Percentiles rank a stretch among this genome's conserved stretches.
These are phyloP conservation scores for Urocolius indicus DNA, from an alignment of 2,113 vertebrate species.

Conservation along the genomic window DNA sequence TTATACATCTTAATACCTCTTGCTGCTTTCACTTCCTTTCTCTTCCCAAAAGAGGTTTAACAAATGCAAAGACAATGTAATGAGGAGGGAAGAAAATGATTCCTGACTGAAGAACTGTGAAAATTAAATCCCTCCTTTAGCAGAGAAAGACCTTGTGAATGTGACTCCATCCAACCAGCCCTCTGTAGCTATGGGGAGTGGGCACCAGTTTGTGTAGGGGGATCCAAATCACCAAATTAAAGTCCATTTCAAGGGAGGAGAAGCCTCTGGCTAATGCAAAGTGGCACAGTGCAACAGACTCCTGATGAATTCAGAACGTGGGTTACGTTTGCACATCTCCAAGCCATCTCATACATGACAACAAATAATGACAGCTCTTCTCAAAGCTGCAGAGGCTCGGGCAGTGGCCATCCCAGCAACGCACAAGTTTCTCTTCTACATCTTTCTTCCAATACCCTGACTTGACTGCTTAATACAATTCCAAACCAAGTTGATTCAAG, in stretches of 20 bases:
- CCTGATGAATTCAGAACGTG: neutral
- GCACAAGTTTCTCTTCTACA: neutral
- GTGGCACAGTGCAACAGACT: neutral
- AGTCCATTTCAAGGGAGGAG: neutral
- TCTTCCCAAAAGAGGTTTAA: neutral
- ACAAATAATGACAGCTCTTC: neutral
- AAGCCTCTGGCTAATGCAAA: neutral
- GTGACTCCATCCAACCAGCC: neutral
- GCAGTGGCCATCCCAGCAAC: neutral
- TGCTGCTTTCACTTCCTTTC: neutral
- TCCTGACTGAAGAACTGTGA: neutral
- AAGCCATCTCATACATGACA: neutral
- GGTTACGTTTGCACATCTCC: neutral
- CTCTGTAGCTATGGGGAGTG: neutral
- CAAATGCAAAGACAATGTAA: neutral
- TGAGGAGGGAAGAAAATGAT: neutral
- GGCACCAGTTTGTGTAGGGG: neutral
- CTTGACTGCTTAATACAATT: neutral
- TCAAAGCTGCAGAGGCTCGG: conserved; percentile 2
- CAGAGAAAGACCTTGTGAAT: neutral
- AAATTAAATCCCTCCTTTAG: neutral
- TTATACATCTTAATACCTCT: neutral
- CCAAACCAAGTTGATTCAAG: neutral
- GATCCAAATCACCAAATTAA: neutral
- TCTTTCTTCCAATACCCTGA: neutral